Evolutionary conservation across 2,888 invertebrate species (phyloP), one percentile per base, ranked within the genome.

Genomic region (Deilephila elpenor): DNA sequence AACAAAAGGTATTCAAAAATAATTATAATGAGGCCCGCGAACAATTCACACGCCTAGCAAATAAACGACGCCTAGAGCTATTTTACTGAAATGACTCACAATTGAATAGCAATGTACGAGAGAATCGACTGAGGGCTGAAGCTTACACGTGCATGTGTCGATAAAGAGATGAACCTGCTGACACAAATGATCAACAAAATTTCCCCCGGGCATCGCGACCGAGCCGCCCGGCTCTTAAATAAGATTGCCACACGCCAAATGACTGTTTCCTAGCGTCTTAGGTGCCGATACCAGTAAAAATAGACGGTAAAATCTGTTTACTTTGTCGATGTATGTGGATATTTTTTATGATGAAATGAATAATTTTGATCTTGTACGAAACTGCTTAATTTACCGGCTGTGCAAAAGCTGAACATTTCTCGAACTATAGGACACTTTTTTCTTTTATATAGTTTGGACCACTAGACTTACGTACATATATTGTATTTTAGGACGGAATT

Each of bases 121-220:
- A 67, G 67, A 67, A 51, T 67, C 51, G 51, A 67, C 25, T 51
- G 67, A 67, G 34, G 29, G 74, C 44, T 44, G 44, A 44, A 44
- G 44, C 44, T 44, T 78, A 78, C 78, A 78, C 77, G 79, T 80
- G 80, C 74, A 72, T 75, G 71, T 77, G 75, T 86, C 84, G 84
- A 84, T 86, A 85, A 84, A 82, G 80, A 82, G 83, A 83, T 76
- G 78, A 81, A 78, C 80, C 79, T 81, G 84, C 82, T 82, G 84
- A 87, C 85, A 84, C 82, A 86, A 88, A 88, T 86, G 84, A 88
- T 89, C 86, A 83, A 83, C 85, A 84, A 84, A 83, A 86, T 84
- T 86, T 87, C 86, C 88, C 85, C 78, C 71, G 83, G 80, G 84
- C 80, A 78, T 75, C 78, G 79, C 78, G 77, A 78, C 80, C 61